Percentiles rank a stretch among this genome's conserved stretches.
Conservation (phyloP, 2,888 invertebrate species). For the Tolmerus cingulatus region DNA sequence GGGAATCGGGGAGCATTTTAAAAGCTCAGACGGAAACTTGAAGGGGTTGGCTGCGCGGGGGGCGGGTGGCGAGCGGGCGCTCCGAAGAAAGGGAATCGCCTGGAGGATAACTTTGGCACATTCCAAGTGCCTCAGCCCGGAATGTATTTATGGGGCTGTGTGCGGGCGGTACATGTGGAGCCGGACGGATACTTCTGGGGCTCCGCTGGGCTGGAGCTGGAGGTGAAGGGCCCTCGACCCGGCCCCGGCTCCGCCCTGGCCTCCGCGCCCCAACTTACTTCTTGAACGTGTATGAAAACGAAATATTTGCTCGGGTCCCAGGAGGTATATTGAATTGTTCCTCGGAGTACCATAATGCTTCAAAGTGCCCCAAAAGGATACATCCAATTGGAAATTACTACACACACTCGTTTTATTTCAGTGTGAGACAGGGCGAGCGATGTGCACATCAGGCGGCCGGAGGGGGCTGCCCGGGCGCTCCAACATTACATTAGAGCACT, state of each 20-base stretch:
- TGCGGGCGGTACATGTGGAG: slow-evolving; percentile 34
- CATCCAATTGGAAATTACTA: slow-evolving; percentile 60
- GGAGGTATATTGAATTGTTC: slow-evolving; percentile 61
- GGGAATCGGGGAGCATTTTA: slow-evolving; percentile 19
- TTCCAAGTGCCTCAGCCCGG: slow-evolving; percentile 45
- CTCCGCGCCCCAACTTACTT: neutral
- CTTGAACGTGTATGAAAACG: slow-evolving; percentile 48
- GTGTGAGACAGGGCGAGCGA: slow-evolving; percentile 24
- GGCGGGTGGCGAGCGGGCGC: neutral
- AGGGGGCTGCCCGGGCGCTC: neutral
- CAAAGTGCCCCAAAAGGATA: slow-evolving; percentile 61
- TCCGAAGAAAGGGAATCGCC: slow-evolving; percentile 46
- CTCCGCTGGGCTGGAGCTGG: neutral
- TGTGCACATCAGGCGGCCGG: slow-evolving; percentile 30
- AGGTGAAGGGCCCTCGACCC: neutral
- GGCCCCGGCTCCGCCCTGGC: neutral
- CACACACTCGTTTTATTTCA: slow-evolving; percentile 50
- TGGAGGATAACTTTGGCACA: slow-evolving; percentile 46
- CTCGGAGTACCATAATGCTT: slow-evolving; percentile 63
- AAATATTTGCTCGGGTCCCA: slow-evolving; percentile 51
- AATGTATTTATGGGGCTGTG: slow-evolving; percentile 46
- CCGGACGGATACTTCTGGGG: slow-evolving; percentile 35
- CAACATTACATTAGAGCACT: slow-evolving; percentile 46
- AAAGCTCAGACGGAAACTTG: slow-evolving; percentile 37
- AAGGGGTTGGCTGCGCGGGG: slow-evolving; percentile 1